A percentile compares a stretch with the other conserved stretches of the same genome.
phyloP scores from a whole-genome alignment of 2,113 vertebrate species.

The Motacilla alba region DNA sequence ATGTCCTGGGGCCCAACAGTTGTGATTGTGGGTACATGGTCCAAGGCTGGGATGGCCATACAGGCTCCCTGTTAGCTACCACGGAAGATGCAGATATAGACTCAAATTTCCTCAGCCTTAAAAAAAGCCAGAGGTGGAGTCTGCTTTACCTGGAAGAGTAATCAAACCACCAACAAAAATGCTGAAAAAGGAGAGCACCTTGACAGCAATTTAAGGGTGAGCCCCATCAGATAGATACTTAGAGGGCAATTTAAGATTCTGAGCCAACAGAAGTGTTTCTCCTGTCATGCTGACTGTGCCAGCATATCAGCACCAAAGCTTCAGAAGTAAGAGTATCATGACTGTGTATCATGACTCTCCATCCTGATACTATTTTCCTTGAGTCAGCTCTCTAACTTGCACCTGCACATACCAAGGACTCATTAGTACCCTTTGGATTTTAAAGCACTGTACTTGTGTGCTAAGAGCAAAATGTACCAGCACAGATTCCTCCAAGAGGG shows the following conservation, averaged over 20 bases:
- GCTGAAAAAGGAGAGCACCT: not conserved
- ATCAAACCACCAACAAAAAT: not conserved
- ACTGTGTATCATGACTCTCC: not conserved
- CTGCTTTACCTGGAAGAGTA: not conserved
- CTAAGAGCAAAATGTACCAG: not conserved
- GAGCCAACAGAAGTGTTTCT: not conserved
- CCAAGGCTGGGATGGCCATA: not conserved
- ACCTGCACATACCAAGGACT: not conserved
- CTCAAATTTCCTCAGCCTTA: not conserved
- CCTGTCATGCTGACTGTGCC: not conserved
- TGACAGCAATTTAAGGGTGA: not conserved
- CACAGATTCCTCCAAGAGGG: not conserved
- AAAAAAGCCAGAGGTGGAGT: not conserved
- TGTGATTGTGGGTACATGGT: fast-evolving
- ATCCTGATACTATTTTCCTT: not conserved
- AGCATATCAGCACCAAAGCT: not conserved
- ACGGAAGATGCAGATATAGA: fast-evolving
- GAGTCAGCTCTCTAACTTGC: not conserved
- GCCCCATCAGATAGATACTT: not conserved
- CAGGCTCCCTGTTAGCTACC: not conserved
- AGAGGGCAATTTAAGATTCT: not conserved
- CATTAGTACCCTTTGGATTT: not conserved
- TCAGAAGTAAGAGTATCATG: not conserved
- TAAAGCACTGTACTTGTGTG: not conserved
- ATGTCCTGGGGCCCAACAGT: not conserved